Conservation (phyloP, 2,888 invertebrate species). For the Dendrolimus houi region DNA sequence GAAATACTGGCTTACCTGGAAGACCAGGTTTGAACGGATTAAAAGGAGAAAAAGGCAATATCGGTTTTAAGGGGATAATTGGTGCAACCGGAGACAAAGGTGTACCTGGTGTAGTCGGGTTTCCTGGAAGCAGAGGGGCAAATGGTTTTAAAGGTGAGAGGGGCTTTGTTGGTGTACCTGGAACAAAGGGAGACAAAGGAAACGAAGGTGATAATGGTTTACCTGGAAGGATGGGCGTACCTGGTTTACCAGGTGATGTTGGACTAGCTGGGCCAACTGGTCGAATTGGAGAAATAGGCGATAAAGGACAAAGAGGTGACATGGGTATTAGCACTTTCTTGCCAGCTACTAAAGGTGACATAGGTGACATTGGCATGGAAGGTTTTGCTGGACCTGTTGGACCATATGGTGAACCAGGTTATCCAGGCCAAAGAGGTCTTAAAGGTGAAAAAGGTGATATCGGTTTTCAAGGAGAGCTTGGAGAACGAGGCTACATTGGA, state of each 20-base stretch:
- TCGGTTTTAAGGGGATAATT: conserved; percentile 64
- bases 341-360: conserved; percentile 61
- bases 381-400: conserved; percentile 77
- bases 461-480: conserved; percentile 68
- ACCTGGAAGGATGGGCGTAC: conserved; percentile 61
- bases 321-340: conserved; percentile 49
- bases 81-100: conserved; percentile 73
- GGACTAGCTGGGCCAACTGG: conserved; percentile 58
- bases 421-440: conserved; percentile 73
- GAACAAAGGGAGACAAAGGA: conserved; percentile 44
- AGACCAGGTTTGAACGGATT: conserved; percentile 63
- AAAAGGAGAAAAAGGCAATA: conserved; percentile 75
- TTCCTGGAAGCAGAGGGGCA: conserved; percentile 73
- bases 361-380: conserved; percentile 74
- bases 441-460: conserved; percentile 74
- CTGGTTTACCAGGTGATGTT: conserved; percentile 72
- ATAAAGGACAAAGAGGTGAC: conserved; percentile 27
- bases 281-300: conserved; percentile 18
- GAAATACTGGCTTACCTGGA: conserved; percentile 74
- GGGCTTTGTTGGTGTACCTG: conserved; percentile 72
- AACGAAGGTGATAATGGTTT: conserved; percentile 32
- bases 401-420: conserved; percentile 73
- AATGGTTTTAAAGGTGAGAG: conserved; percentile 36
- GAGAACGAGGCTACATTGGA: conserved; percentile 72
- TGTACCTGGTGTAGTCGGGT: conserved; percentile 71